phyloP scores from a whole-genome alignment of 2,888 invertebrate genomes.

The Zhuqinia jingwanae region DNA sequence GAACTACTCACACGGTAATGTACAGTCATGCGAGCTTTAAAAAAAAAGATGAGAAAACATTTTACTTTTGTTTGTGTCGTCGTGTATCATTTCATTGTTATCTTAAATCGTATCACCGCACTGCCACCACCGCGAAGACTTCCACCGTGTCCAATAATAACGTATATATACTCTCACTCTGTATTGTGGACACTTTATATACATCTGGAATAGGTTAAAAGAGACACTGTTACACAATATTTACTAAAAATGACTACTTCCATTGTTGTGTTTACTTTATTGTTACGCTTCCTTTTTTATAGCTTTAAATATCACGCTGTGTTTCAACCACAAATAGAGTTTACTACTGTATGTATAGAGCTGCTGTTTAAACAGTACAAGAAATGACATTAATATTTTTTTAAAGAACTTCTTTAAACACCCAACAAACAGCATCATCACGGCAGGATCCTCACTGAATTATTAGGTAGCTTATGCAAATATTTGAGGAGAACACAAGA shows the following conservation, averaged over 20 bases:
- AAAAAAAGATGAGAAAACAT: not conserved
- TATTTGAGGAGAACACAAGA: constrained; percentile 48
- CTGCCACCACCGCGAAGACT: not conserved
- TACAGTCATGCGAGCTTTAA: constrained; percentile 4
- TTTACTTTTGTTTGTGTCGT: constrained; percentile 16
- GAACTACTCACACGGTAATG: constrained; percentile 14
- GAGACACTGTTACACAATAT: not conserved
- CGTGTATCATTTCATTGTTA: constrained; percentile 22
- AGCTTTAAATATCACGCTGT: constrained; percentile 33
- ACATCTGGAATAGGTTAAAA: constrained; percentile 1
- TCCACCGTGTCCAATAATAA: not conserved
- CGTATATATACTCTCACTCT: not conserved
- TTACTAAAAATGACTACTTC: constrained; percentile 2
- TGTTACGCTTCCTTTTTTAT: not conserved
- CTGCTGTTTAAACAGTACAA: not conserved
- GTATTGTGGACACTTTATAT: not conserved
- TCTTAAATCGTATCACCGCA: constrained; percentile 48
- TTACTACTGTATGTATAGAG: not conserved
- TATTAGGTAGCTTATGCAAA: constrained; percentile 60
- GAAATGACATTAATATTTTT: constrained; percentile 17
- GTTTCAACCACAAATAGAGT: constrained; percentile 22
- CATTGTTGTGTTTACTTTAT: constrained; percentile 15
- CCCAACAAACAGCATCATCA: not conserved
- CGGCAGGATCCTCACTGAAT: constrained; percentile 7
- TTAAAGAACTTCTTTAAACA: not conserved